Evolutionary conservation across 2,888 invertebrate genomes (phyloP), one percentile per base, ranked within the genome.

Genomic region (Odontomyia ornata): DNA sequence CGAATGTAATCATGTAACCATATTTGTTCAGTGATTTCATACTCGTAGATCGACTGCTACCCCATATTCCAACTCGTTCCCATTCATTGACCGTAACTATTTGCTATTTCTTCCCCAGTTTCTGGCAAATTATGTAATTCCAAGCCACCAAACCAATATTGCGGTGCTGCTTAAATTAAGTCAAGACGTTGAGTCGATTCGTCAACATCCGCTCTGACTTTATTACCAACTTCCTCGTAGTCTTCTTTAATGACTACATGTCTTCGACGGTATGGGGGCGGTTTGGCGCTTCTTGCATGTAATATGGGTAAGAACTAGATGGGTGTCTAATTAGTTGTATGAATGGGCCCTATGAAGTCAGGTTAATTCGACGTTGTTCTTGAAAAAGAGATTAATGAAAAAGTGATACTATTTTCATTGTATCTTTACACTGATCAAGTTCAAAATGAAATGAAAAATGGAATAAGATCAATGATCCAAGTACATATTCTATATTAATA

Each of bases 1-100:
- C 64, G 30, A 65, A 76, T 69, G 60, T 46, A 69, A 43, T 62
- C 60, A 69, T 69, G 47, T 46, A 36, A 76, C 76, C 76, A 76
- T 65, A 64, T 76, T 65, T 52, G 65, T 52, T 27, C 27, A 64
- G 46, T 57, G 46, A 75, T 75, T 75, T 62, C 52, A 36, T 46
- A 9, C 43, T 18, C n/a, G n/a, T n/a, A 36, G 36, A 36, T 36
- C 3, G 36, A 9, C 9, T 36, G 3, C 36, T 36, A 36, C 28
- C 21, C 36, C 18, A 25, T 47, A 9, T 69, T 69, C 15, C 21
- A 69, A 13, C 18, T 36, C 25, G 21, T 69, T 13, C 25, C 25
- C 46, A 69, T 69, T 69, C 43, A 46, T 43, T 30, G 7, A n/a
- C 18, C 52, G 5, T 52, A 36, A 9, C 9, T 9, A 36, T 36